Percentiles rank a stretch among this genome's conserved stretches.
Evolutionary conservation across 2,797 vertebrate genomes (phyloP).

Genomic region (Oreortyx pictus): DNA sequence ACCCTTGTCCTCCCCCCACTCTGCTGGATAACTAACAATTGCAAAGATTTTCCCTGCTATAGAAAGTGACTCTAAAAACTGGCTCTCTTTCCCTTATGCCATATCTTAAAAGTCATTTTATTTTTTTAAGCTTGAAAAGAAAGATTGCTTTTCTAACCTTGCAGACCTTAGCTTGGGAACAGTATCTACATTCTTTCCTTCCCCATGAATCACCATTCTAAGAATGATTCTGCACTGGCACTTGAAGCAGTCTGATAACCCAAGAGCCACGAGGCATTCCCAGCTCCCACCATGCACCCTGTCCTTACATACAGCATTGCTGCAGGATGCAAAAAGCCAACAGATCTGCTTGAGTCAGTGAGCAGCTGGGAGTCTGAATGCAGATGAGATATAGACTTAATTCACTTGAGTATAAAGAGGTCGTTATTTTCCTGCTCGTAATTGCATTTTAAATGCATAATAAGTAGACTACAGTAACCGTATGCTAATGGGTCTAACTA

Average conservation of each 20-base stretch:
- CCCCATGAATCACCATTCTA: constrained; percentile 20
- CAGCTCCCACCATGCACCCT: constrained; percentile 8
- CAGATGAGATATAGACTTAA: constrained; percentile 52
- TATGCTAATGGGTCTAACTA: constrained; percentile 35
- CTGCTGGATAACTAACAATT: not conserved
- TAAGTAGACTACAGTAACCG: not conserved
- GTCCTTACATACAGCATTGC: constrained; percentile 42
- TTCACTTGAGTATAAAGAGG: constrained; percentile 35
- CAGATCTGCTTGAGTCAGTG: constrained; percentile 47
- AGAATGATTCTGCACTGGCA: not conserved
- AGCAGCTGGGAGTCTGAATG: constrained; percentile 51
- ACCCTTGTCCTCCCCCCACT: not conserved
- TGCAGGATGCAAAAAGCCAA: constrained; percentile 50
- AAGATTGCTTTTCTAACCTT: not conserved
- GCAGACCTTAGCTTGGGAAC: not conserved
- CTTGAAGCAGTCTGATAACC: constrained; percentile 30
- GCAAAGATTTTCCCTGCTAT: not conserved
- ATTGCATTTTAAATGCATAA: constrained; percentile 50
- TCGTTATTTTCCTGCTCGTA: constrained; percentile 46
- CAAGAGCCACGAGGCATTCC: constrained; percentile 33
- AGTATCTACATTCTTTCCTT: not conserved
- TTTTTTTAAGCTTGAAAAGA: not conserved
- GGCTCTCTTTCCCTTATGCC: accelerated
- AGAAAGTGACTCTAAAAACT: not conserved
- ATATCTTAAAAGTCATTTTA: too few species aligned